These are phyloP conservation scores for Procambarus clarkii DNA, from an alignment of 1,140 invertebrate species.

Conservation along the genomic window DNA sequence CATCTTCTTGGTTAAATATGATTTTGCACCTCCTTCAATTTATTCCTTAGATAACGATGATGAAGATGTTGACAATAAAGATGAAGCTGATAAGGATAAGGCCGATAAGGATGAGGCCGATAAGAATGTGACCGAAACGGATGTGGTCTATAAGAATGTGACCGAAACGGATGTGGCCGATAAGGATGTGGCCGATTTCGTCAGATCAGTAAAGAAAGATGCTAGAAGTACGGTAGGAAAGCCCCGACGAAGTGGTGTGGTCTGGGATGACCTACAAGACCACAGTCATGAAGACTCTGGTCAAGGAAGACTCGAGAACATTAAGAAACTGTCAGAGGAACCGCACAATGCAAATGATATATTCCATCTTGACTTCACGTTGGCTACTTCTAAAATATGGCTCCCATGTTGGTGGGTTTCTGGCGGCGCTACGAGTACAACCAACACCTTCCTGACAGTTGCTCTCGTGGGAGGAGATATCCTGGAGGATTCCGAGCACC, in stretches of 20 bases:
- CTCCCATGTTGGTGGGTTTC: conserved; percentile 5
- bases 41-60: neutral
- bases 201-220: too few relatives aligned
- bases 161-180: neutral
- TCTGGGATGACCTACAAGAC: neutral
- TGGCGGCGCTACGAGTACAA: neutral
- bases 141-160: neutral
- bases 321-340: too few relatives aligned
- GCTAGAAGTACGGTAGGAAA: too few relatives aligned
- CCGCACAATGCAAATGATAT: neutral
- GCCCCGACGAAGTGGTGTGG: neutral
- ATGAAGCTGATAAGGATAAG: neutral
- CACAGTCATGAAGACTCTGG: neutral
- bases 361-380: neutral
- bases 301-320: too few relatives aligned
- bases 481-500: neutral
- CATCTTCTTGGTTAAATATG: neutral
- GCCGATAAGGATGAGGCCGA: neutral
- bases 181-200: neutral
- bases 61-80: neutral
- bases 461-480: neutral
- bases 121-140: neutral
- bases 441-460: neutral
- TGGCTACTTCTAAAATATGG: neutral
- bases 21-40: neutral